Percentiles rank a stretch among this genome's conserved stretches.
phyloP scores from a whole-genome alignment of 1,140 invertebrate genomes.

The Bombus cullumanus region DNA sequence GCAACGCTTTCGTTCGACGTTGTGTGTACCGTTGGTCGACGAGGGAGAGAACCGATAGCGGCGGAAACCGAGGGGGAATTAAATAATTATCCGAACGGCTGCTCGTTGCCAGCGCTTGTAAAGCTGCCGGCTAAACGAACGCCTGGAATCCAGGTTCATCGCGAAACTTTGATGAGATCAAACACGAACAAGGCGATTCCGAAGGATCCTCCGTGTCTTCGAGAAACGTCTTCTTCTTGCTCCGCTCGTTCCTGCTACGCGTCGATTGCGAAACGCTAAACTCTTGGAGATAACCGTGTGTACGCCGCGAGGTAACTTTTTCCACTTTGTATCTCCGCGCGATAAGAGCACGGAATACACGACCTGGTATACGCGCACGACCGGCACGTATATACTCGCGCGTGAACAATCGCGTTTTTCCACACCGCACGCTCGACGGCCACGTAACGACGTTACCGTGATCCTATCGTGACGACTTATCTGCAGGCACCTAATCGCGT shows the following conservation, averaged over 20 bases:
- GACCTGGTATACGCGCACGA: neutral
- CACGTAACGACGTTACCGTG: conserved; percentile 4
- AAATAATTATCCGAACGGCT: conserved; percentile 1
- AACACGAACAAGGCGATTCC: conserved; percentile 25
- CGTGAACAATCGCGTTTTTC: conserved; percentile 17
- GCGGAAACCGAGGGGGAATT: neutral
- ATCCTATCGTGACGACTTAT: conserved; percentile 25
- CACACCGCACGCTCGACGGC: neutral
- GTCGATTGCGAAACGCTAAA: conserved; percentile 54
- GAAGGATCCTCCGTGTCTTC: neutral
- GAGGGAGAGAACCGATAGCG: neutral
- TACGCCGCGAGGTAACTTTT: conserved; percentile 53
- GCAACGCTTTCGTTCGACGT: neutral
- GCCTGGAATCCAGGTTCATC: conserved; percentile 14
- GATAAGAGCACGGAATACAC: conserved; percentile 50
- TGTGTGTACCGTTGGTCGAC: neutral
- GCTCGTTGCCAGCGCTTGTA: neutral
- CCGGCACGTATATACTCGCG: neutral
- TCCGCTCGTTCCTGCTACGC: neutral
- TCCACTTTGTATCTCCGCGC: conserved; percentile 53
- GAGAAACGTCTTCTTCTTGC: neutral
- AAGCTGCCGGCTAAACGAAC: neutral
- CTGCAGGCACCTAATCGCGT: neutral
- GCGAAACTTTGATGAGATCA: conserved; percentile 55
- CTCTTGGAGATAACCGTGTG: conserved; percentile 53